Base-by-base conservation (phyloP, 2,797 vertebrate species). In the Clarias pachynema region DNA sequence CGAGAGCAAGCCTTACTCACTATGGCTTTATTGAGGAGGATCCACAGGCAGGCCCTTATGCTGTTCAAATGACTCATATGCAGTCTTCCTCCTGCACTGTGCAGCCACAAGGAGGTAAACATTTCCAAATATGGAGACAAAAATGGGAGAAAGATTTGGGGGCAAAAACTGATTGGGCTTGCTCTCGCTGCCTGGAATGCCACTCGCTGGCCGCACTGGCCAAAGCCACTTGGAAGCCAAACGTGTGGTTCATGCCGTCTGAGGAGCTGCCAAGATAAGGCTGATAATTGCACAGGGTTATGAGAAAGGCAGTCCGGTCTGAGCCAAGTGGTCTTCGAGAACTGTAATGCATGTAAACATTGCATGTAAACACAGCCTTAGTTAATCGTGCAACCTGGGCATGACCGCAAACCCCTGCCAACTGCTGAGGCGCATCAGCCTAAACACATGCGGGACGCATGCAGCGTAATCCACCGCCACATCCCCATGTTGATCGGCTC, bases 71-170 rank as follows among this genome's bases (percentile, higher is more conserved):
- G 95, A 95, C 97, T 98, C 97, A 97, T 95, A 96, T 96, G 95
- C 95, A 95, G 95, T 96, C 96, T 95, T 92, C 93, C 92, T 94
- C 92, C 96, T 96, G 95, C 86, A 94, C 96, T 96, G 92, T 97
- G 96, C 96, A 96, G 95, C 96, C 95, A 94, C 94, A 93, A 95
- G 95, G 95, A 97, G 97, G 96, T 98, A 98, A 99, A 99, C 97
- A 99, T 98, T 98, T 96, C 98, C 98, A 98, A 98, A 99, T 98
- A 99, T 97, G 98, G 98, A 96, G 95, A 98, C 95, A 96, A 91
- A 95, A 97, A 94, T 93, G 92, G 95, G 94, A 95, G 95, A 95
- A 94, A 93, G 94, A 96, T 96, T 95, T 95, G 93, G 96, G 93
- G 96, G 96, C 96, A 94, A 95, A 95, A 96, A 97, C 94, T 93